These are phyloP conservation scores for Abrostola tripartita DNA, from an alignment of 2,888 invertebrate species.

Conservation along the genomic window DNA sequence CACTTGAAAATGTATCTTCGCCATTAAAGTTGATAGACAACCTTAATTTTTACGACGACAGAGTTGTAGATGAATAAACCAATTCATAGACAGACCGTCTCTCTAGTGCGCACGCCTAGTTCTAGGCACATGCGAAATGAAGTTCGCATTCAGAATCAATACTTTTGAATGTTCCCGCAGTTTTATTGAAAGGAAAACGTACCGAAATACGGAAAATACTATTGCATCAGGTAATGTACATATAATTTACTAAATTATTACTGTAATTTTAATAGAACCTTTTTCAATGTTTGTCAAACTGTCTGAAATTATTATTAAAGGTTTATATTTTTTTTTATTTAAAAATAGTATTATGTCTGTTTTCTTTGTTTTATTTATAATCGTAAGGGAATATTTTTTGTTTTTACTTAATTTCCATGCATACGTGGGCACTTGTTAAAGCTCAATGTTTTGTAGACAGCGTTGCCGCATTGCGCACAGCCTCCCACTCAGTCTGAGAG, in stretches of 20 bases:
- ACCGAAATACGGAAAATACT: background rate
- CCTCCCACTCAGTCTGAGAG: slow-evolving; percentile 84
- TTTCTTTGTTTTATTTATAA: no score
- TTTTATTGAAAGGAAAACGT: slow-evolving; percentile 10
- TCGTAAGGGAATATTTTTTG: background rate
- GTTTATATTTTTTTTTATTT: no score
- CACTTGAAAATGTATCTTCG: background rate
- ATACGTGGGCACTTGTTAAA: slow-evolving; percentile 51
- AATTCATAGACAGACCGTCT: slow-evolving; percentile 29
- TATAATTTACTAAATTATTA: background rate
- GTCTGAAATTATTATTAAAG: no score
- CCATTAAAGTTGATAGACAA: slow-evolving; percentile 34
- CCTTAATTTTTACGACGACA: slow-evolving; percentile 31
- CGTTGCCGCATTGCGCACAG: slow-evolving; percentile 87
- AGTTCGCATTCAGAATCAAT: slow-evolving; percentile 57
- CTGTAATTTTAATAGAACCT: no score
- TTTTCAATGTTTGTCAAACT: no score
- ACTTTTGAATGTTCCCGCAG: slow-evolving; percentile 60
- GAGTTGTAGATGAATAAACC: slow-evolving; percentile 27
- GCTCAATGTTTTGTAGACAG: slow-evolving; percentile 70
- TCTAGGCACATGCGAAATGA: slow-evolving; percentile 57
- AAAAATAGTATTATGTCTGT: no score
- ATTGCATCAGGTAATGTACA: slow-evolving; percentile 1
- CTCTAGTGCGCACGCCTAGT: slow-evolving; percentile 61
- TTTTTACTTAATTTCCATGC: slow-evolving; percentile 36